Evolutionary conservation across 1,140 invertebrate genomes (phyloP), one percentile per base, ranked within the genome.

Genomic region (Drosophila mojavensis): DNA sequence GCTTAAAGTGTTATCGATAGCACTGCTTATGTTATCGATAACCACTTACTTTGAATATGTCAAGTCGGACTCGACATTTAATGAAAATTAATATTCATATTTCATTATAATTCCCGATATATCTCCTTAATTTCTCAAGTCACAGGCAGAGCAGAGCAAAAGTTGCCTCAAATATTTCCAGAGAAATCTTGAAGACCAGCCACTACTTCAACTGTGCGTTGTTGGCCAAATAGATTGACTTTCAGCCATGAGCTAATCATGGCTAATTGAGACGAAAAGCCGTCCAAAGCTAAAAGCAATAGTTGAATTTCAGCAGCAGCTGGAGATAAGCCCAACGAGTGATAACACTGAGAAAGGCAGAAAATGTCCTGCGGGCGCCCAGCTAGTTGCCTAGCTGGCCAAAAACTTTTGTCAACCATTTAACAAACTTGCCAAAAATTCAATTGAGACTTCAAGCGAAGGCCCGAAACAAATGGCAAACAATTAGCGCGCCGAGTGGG

Each of bases 341-440:
- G 9, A 43, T 55, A 13, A 33, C 15, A n/a, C 24, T 4, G 11
- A 13, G 4, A 10, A 36, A 11, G 28, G 39, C 28, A 20, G 43
- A 26, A 4, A 47, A 58, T 39, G 53, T 13, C 63, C 48, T 24
- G 7, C 5, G 54, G 26, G n/a, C 15, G 7, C 7, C 7, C 15
- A 20, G 15, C 50, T 15, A 64, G 30, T 59, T 30, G 33, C 28
- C 51, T 58, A 33, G 41, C 41, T 58, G 45, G 30, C 11, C 9
- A 33, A 30, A 62, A 63, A 70, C 51, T 70, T 69, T 69, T 24
- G 13, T 33, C 53, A 55, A 33, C 47, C 59, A 63, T 64, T 70
- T 50, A 39, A 15, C 5, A 36, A 68, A 24, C 28, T 67, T 59
- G 45, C 51, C 53, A 51, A 54, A 55, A 67, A 58, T 66, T 67